These are phyloP conservation scores for Autographa gamma DNA, from an alignment of 2,888 invertebrate genomes.

Conservation along the genomic window DNA sequence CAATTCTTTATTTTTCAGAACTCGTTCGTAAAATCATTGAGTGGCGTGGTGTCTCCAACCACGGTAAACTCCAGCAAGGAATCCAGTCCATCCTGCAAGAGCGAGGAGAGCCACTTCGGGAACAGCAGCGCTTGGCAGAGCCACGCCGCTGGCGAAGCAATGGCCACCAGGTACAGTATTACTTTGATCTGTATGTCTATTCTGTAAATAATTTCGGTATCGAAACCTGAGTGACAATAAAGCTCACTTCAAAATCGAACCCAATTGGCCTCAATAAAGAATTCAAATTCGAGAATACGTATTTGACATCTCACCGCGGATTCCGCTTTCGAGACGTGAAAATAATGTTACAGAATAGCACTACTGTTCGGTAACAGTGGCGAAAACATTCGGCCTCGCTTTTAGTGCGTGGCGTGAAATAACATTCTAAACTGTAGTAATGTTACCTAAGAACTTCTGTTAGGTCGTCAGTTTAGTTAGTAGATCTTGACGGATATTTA, in stretches of 20 bases:
- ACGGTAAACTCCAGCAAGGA: slow-evolving; percentile 85
- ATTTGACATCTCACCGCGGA: no score
- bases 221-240: no score
- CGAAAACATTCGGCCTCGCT: slow-evolving; percentile 4
- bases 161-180: slow-evolving; percentile 81
- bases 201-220: no score
- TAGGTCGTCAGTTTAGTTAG: not conserved
- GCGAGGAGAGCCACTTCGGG: slow-evolving; percentile 85
- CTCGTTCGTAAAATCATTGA: slow-evolving; percentile 83
- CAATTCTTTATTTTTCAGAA: slow-evolving; percentile 74
- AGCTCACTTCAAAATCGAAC: no score
- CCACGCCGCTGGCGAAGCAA: slow-evolving; percentile 87
- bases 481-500: not conserved
- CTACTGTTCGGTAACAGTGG: slow-evolving; percentile 1
- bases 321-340: no score
- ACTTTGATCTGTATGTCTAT: no score
- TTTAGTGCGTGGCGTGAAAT: slow-evolving; percentile 1
- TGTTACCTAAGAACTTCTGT: not conserved
- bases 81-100: slow-evolving; percentile 87
- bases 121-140: slow-evolving; percentile 84
- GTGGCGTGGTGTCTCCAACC: slow-evolving; percentile 81
- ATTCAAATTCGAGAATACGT: no score
- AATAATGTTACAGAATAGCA: no score
- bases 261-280: no score
- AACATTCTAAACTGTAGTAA: not conserved